Evolutionary conservation across 2,113 vertebrate species (phyloP).

Genomic region (Cyanistes caeruleus): DNA sequence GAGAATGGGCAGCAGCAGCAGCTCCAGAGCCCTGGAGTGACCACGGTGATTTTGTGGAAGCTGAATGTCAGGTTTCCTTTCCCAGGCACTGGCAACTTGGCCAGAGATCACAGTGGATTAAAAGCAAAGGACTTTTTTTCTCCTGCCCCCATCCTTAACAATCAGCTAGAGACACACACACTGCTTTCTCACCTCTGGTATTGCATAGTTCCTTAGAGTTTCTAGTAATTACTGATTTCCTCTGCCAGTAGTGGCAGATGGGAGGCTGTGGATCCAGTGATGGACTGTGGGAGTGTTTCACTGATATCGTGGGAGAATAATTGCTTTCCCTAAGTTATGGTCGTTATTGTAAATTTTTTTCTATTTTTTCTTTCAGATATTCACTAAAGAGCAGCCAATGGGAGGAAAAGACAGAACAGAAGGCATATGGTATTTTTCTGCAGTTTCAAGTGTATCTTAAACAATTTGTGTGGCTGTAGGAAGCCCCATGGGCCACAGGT

Average conservation of each 20-base stretch:
- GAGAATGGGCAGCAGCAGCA: not conserved
- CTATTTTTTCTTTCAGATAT: not conserved
- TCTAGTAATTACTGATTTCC: not conserved
- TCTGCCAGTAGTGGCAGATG: not conserved
- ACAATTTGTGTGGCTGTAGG: not conserved
- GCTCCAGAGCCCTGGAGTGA: not conserved
- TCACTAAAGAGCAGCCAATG: not conserved
- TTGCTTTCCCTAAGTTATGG: not conserved
- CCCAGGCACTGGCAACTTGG: not conserved
- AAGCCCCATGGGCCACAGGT: not conserved
- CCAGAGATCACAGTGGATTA: not conserved
- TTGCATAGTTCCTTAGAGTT: not conserved
- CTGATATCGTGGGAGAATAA: not conserved
- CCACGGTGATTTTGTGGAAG: accelerated
- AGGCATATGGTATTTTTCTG: not conserved
- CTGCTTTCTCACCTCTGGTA: not conserved
- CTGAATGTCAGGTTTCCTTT: not conserved
- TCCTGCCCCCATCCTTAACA: not conserved
- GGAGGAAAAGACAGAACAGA: not conserved
- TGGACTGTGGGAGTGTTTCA: not conserved
- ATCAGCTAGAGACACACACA: accelerated
- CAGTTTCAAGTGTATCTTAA: not conserved
- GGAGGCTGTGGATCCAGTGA: not conserved
- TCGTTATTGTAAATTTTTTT: not conserved
- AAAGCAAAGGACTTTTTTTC: not conserved